phyloP scores from a whole-genome alignment of 2,797 vertebrate genomes.

The Siniperca scherzeri region DNA sequence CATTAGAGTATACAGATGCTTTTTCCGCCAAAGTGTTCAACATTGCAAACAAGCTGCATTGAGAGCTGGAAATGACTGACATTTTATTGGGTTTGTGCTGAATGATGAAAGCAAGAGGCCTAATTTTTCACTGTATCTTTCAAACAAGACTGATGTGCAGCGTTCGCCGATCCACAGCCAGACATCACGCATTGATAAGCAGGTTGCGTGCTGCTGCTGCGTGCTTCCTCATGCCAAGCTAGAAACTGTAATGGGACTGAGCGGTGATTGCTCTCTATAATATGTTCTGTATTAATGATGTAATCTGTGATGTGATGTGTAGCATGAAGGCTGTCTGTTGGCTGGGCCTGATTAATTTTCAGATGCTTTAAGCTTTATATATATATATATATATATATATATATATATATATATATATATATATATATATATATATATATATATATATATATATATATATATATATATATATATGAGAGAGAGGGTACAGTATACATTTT shows the following conservation, averaged over 20 bases:
- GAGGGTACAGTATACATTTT: constrained; percentile 38
- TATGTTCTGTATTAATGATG: constrained; percentile 58
- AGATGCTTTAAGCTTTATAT: constrained; percentile 27
- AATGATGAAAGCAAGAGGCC: constrained; percentile 56
- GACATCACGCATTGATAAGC: constrained; percentile 64
- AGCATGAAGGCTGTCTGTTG: constrained; percentile 36
- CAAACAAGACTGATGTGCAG: constrained; percentile 32
- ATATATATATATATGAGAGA: no score
- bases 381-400: no score
- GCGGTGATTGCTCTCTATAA: constrained; percentile 57
- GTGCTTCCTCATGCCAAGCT: constrained; percentile 30
- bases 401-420: no score
- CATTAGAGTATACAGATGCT: constrained; percentile 39
- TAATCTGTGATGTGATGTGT: constrained; percentile 54
- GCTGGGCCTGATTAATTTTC: constrained; percentile 37
- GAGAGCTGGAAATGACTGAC: constrained; percentile 16
- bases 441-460: no score
- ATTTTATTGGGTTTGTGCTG: constrained; percentile 57
- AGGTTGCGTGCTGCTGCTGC: constrained; percentile 47
- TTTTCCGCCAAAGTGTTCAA: constrained; percentile 30
- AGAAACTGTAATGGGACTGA: constrained; percentile 50
- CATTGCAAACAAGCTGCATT: constrained; percentile 19
- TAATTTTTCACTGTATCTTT: constrained; percentile 47
- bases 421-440: no score
- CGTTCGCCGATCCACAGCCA: constrained; percentile 21